Evolutionary conservation across 2,113 vertebrate genomes (phyloP), one percentile per base, ranked within the genome.

Genomic region (Nycticorax nycticorax): DNA sequence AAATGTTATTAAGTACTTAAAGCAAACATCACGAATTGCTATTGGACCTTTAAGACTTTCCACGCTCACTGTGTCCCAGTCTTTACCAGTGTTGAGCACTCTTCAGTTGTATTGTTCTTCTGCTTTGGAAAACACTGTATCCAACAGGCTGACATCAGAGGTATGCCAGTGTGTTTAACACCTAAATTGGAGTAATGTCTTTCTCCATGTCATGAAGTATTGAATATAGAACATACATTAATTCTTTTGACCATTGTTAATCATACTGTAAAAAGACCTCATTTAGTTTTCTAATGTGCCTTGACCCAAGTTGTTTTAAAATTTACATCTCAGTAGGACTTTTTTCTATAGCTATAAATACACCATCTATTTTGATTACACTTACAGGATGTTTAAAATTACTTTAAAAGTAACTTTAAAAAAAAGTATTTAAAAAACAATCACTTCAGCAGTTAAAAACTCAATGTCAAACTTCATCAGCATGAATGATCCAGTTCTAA

Each of bases 1-100:
- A 91, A 98, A 98, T 35, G 96, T 99, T 84, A 97, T 99, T 62
- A 99, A 99, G 71, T 99, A 99, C 94, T 96, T 99, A 93, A 99
- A 99, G 88, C 99, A 99, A 94, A 99, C 99, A 0, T 99, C 99
- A 2, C 98, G 99, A 28, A 99, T 99, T 20, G 99, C 99, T 37
- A 85, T 99, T 90, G 99, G 99, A 64, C 99, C 99, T 3, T 96
- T 99, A 50, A 98, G 99, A 16, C 98, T 99, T 76, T 99, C 99
- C 63, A 99, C 99, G 0, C 97, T 99, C 77, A 99, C 99, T 0
- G 98, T 99, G 39, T 99, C 98, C 23, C 99, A 99, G 80, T 97
- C 98, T 15, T 92, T 99, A 73, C 99, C 99, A 9, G 99, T 99
- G 14, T 52, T 99, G 23, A 98, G 99, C 89, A 99, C 98, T 32